These are phyloP conservation scores for Ladona fulva DNA, from an alignment of 1,140 invertebrate genomes.

Conservation along the genomic window DNA sequence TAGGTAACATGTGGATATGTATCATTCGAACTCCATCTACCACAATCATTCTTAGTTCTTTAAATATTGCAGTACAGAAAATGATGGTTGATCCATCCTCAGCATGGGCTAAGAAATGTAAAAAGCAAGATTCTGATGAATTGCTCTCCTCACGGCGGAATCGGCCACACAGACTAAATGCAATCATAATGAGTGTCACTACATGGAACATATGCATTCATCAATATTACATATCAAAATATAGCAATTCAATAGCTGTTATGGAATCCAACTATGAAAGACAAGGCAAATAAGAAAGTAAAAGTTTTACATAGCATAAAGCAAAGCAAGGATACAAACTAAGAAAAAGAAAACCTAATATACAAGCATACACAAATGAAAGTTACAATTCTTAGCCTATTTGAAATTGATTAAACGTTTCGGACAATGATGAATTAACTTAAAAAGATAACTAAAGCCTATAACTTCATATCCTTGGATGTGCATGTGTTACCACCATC, in stretches of 20 bases:
- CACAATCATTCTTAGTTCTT: background rate
- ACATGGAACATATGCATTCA: slow-evolving; percentile 1
- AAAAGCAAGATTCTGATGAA: background rate
- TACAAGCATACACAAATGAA: slow-evolving; percentile 2
- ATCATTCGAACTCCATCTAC: background rate
- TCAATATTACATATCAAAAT: background rate
- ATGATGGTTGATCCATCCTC: slow-evolving; percentile 3
- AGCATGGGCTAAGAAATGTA: slow-evolving; percentile 9
- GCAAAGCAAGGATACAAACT: background rate
- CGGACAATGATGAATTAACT: background rate
- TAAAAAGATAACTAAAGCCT: background rate
- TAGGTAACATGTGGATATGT: background rate
- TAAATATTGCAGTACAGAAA: background rate
- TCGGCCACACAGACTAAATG: slow-evolving; percentile 1
- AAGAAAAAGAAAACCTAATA: background rate
- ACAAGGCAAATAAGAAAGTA: background rate
- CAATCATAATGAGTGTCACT: background rate
- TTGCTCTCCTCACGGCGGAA: background rate
- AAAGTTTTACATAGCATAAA: background rate
- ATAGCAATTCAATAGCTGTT: slow-evolving; percentile 2
- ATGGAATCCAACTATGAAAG: background rate
- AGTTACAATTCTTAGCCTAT: background rate
- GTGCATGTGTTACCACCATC: background rate
- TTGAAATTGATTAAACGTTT: too few relatives aligned
- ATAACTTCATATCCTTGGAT: background rate